A percentile compares a stretch with the other conserved stretches of the same genome.
These are phyloP conservation scores for Diphyllodes magnificus DNA, from an alignment of 2,113 vertebrate genomes.

Conservation along the genomic window DNA sequence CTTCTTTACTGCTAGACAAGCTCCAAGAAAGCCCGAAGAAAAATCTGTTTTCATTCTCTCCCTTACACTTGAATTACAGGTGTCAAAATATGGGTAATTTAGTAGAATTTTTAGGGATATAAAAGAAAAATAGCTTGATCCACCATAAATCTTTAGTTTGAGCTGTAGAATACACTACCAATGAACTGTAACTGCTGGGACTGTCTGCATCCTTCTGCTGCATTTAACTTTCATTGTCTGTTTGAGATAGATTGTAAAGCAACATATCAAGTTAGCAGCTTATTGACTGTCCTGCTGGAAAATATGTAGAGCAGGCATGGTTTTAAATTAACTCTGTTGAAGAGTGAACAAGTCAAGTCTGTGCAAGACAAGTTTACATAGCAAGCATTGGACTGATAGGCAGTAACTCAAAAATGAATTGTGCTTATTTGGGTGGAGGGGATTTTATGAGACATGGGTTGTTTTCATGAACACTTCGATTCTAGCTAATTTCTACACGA, in stretches of 20 bases:
- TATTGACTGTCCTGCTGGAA: slow-evolving; percentile 11
- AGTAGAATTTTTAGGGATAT: background rate
- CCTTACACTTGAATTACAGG: background rate
- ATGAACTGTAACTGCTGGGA: background rate
- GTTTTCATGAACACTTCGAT: background rate
- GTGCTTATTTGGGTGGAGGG: background rate
- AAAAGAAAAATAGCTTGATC: background rate
- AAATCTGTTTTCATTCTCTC: background rate
- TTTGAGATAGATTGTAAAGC: background rate
- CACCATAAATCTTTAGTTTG: background rate
- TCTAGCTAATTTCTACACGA: background rate
- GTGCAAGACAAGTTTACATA: background rate
- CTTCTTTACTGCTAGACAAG: background rate
- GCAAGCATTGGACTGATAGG: background rate
- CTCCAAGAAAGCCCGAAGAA: background rate
- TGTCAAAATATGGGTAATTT: slow-evolving; percentile 4
- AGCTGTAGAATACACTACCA: background rate
- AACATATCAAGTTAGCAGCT: slow-evolving; percentile 5
- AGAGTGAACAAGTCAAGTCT: background rate
- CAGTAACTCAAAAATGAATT: background rate
- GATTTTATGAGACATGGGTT: background rate
- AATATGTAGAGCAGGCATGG: background rate
- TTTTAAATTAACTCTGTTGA: background rate
- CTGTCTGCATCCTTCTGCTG: background rate
- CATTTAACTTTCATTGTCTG: slow-evolving; percentile 1